Conservation (phyloP, 1,140 invertebrate genomes). For the Drosophila leontia region DNA sequence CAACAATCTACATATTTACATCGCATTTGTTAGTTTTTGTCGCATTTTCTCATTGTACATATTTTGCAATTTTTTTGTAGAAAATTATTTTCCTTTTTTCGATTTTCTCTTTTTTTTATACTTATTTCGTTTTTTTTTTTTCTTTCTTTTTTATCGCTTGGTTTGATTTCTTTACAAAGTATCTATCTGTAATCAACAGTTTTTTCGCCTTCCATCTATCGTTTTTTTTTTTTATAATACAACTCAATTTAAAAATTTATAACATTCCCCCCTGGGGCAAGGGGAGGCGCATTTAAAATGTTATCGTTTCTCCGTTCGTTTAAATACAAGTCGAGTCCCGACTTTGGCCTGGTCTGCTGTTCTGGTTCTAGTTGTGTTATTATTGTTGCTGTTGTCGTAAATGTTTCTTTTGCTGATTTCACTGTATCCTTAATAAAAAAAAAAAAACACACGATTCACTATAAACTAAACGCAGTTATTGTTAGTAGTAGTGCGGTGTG, state of each 20-base stretch:
- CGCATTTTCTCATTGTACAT: constrained; percentile 57
- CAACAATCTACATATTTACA: constrained; percentile 78
- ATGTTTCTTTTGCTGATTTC: constrained; percentile 47
- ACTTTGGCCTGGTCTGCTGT: constrained; percentile 38
- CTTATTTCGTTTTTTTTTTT: constrained; percentile 25
- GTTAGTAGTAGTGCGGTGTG: constrained; percentile 47
- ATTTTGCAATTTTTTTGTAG: constrained; percentile 67
- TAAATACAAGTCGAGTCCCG: constrained; percentile 61
- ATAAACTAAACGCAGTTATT: constrained; percentile 68
- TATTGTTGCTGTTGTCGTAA: constrained; percentile 19
- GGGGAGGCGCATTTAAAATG: constrained; percentile 68
- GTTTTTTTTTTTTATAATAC: constrained; percentile 60
- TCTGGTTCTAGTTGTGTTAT: constrained; percentile 17
- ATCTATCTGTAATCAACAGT: constrained; percentile 40
- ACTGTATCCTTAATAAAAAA: constrained; percentile 74
- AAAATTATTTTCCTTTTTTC: constrained; percentile 69
- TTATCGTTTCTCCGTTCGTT: constrained; percentile 60
- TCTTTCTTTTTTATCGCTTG: constrained; percentile 13
- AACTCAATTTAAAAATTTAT: constrained; percentile 76
- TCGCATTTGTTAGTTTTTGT: constrained; percentile 72
- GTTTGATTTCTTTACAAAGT: constrained; percentile 55
- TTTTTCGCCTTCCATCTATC: constrained; percentile 25
- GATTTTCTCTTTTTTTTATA: constrained; percentile 35
- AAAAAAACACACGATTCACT: constrained; percentile 66
- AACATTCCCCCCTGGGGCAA: constrained; percentile 50